Percentiles rank a stretch among this genome's conserved stretches.
Evolutionary conservation across 2,797 vertebrate species (phyloP).

Genomic region (Malacoraja senta): DNA sequence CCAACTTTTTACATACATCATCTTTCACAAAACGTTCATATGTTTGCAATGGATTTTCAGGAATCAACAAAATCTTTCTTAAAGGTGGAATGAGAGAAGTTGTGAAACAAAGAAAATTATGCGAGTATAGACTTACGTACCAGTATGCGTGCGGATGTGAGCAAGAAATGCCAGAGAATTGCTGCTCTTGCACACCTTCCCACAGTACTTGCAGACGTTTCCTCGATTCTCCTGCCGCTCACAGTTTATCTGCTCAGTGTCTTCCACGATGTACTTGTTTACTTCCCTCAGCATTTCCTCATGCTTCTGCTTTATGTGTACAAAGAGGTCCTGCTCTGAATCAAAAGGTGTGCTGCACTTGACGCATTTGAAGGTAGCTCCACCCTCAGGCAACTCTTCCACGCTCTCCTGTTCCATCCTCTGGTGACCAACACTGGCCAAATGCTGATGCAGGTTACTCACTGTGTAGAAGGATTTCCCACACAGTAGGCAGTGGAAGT

Average conservation of each 20-base stretch:
- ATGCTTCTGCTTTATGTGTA: slow-evolving; percentile 96
- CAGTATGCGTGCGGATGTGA: slow-evolving; percentile 94
- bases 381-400: slow-evolving; percentile 87
- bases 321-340: slow-evolving; percentile 84
- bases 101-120: not conserved
- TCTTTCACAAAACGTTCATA: slow-evolving; percentile 41
- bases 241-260: slow-evolving; percentile 94
- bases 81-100: too few relatives aligned
- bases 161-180: slow-evolving; percentile 98
- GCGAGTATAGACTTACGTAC: slow-evolving; percentile 57
- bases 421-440: slow-evolving; percentile 84
- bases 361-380: slow-evolving; percentile 87
- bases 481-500: slow-evolving; percentile 91
- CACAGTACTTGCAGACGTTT: slow-evolving; percentile 88
- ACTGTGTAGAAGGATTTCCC: slow-evolving; percentile 97
- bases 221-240: slow-evolving; percentile 96
- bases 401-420: slow-evolving; percentile 88
- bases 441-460: slow-evolving; percentile 93
- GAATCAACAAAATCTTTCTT: not conserved
- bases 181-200: slow-evolving; percentile 95
- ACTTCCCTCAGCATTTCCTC: slow-evolving; percentile 91
- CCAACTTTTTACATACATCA: slow-evolving; percentile 42
- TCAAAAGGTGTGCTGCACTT: slow-evolving; percentile 90
- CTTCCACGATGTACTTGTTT: slow-evolving; percentile 93
- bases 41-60: slow-evolving; percentile 42